Evolutionary conservation across 2,888 invertebrate genomes (phyloP).

Genomic region (Blastobasis lacticolella): DNA sequence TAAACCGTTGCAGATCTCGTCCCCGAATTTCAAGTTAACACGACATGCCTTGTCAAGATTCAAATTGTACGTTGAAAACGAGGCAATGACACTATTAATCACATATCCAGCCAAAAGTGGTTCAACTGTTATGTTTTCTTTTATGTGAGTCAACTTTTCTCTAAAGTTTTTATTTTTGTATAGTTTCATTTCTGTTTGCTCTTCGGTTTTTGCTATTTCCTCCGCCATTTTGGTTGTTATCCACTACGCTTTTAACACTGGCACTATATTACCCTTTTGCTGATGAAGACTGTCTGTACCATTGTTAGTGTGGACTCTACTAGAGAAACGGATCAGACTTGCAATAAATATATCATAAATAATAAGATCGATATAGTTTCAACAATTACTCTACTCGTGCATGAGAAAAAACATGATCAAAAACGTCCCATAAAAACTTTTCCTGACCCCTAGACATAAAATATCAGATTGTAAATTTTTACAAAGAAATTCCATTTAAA

Average conservation of each 20-base stretch:
- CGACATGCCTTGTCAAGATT: conserved; percentile 64
- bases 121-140: conserved; percentile 79
- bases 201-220: conserved; percentile 33
- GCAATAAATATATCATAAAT: conserved; percentile 45
- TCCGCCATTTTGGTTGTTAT: conserved; percentile 39
- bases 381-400: too few species aligned
- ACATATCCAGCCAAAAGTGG: conserved; percentile 82
- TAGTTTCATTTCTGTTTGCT: conserved; percentile 48
- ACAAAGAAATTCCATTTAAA: too few species aligned
- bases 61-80: conserved; percentile 77
- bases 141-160: conserved; percentile 45
- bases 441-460: too few species aligned
- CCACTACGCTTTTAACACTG: conserved; percentile 12
- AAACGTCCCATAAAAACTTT: too few species aligned
- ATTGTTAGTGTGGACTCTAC: conserved; percentile 13
- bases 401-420: too few species aligned
- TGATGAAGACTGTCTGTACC: conserved; percentile 39
- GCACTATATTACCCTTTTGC: conserved; percentile 16
- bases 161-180: conserved; percentile 43
- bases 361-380: conserved; percentile 32
- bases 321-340: conserved; percentile 27
- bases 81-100: conserved; percentile 78
- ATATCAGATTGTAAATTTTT: too few species aligned
- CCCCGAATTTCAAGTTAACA: conserved; percentile 47
- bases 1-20: conserved; percentile 54